phyloP scores from a whole-genome alignment of 2,797 vertebrate genomes.

The Melanotaenia nigrans region DNA sequence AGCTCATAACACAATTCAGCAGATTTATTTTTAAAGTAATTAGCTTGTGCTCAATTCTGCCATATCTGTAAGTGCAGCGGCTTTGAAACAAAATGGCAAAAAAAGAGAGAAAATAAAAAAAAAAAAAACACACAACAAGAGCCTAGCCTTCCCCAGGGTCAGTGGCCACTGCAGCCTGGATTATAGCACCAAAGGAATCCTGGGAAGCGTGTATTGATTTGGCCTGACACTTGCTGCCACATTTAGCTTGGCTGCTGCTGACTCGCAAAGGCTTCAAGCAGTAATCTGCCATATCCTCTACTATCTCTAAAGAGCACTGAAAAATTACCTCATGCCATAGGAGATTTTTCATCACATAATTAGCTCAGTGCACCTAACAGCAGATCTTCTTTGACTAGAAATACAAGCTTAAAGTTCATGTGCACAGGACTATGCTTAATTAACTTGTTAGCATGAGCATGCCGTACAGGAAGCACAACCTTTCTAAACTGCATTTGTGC shows the following conservation, averaged over 20 bases:
- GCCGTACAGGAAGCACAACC: conserved; percentile 53
- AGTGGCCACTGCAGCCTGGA: conserved; percentile 85
- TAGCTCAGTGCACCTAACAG: conserved; percentile 85
- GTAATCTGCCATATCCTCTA: conserved; percentile 90
- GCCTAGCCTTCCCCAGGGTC: conserved; percentile 85
- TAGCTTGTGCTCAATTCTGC: conserved; percentile 86
- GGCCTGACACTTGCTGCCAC: conserved; percentile 92
- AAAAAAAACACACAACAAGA: conserved; percentile 68
- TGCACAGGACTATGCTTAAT: conserved; percentile 83
- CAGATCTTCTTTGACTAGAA: conserved; percentile 86
- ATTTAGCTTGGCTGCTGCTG: conserved; percentile 88
- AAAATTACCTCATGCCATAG: conserved; percentile 86
- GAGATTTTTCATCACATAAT: conserved; percentile 88
- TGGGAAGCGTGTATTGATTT: conserved; percentile 91
- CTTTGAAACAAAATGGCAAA: conserved; percentile 85
- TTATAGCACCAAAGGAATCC: conserved; percentile 90
- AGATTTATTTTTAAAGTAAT: conserved; percentile 74
- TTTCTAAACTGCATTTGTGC: conserved; percentile 62
- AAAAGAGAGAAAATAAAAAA: conserved; percentile 18
- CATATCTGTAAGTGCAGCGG: conserved; percentile 84
- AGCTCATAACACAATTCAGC: conserved; percentile 56
- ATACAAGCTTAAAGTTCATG: conserved; percentile 90
- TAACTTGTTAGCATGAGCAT: conserved; percentile 69
- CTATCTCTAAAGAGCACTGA: conserved; percentile 88
- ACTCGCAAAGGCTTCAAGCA: conserved; percentile 89